Conservation (phyloP, 2,888 invertebrate species). For the Gibbula magus region DNA sequence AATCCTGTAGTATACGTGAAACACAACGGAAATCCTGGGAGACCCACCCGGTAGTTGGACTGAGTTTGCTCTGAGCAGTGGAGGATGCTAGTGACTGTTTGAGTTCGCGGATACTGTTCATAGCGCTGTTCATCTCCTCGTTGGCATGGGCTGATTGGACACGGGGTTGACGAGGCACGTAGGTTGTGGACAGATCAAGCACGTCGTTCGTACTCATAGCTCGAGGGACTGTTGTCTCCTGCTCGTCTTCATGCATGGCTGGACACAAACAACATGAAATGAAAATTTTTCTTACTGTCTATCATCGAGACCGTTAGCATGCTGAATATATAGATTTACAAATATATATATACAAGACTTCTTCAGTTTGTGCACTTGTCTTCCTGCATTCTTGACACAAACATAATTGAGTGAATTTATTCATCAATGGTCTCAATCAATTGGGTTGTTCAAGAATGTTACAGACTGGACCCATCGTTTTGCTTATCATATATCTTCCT, state of each 20-base stretch:
- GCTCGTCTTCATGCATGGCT: conserved; percentile 60
- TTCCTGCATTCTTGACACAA: no score
- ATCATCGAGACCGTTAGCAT: no score
- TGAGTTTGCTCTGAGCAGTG: conserved; percentile 55
- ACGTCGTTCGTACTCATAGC: conserved; percentile 48
- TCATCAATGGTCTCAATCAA: no score
- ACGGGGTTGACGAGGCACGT: conserved; percentile 42
- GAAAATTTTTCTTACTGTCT: neutral
- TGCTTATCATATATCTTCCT: no score
- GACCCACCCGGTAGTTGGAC: conserved; percentile 66
- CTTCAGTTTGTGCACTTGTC: no score
- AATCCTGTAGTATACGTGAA: no score
- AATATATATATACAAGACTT: no score
- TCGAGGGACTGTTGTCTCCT: conserved; percentile 26
- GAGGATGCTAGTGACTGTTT: conserved; percentile 55
- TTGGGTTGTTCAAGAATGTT: no score
- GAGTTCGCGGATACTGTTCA: conserved; percentile 65
- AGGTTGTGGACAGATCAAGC: conserved; percentile 38
- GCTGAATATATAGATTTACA: no score
- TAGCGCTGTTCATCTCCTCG: conserved; percentile 58
- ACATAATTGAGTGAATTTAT: no score
- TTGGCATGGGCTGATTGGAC: conserved; percentile 54
- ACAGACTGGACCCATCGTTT: no score
- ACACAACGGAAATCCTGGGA: neutral
- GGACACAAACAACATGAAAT: neutral